Evolutionary conservation across 2,888 invertebrate genomes (phyloP), one percentile per base, ranked within the genome.

Genomic region (Drosophila kuntzei): DNA sequence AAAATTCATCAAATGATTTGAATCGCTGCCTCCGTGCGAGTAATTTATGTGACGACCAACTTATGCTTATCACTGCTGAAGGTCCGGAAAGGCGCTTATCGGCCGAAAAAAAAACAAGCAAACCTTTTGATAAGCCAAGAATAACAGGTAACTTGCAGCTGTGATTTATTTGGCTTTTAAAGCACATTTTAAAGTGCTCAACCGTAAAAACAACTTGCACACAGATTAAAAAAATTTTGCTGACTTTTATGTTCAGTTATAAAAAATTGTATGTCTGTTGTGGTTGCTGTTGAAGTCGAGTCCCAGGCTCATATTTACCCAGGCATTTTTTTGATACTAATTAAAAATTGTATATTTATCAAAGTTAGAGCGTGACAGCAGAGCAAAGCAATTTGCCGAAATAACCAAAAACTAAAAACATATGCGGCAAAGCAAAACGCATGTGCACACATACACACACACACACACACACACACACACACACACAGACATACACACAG

Each of bases 321-420:
- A 60, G 16, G 43, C 47, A 49, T 47, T 43, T 66, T 50, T 37
- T 63, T 63, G 60, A 41, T 70, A 84, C 81, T 87, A 87, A 89
- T 87, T 83, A 87, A 84, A 89, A 87, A 87, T 74, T 87, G 71
- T 63, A 72, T 77, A 80, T 84, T 80, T 87, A 72, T 83, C 68
- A 89, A 89, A 77, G 87, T 89, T 89, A 65, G 60, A 69, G 66
- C 41, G 37, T 37, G 39, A 16, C 51, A 53, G 66, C 27, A 53
- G 46, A 44, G 67, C 73, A 76, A 64, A 77, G 74, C 81, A 71
- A 84, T 83, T 57, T 89, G 58, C 67, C 67, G 46, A 73, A 70
- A 71, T 57, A 83, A 63, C 61, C 73, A 20, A 64, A 60, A 63
- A 69, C 58, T 58, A 71, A 76, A 80, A 88, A 83, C 80, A 86